Percentiles rank a stretch among this genome's conserved stretches.
phyloP scores from a whole-genome alignment of 2,113 vertebrate species.

The Empidonax alnorum region DNA sequence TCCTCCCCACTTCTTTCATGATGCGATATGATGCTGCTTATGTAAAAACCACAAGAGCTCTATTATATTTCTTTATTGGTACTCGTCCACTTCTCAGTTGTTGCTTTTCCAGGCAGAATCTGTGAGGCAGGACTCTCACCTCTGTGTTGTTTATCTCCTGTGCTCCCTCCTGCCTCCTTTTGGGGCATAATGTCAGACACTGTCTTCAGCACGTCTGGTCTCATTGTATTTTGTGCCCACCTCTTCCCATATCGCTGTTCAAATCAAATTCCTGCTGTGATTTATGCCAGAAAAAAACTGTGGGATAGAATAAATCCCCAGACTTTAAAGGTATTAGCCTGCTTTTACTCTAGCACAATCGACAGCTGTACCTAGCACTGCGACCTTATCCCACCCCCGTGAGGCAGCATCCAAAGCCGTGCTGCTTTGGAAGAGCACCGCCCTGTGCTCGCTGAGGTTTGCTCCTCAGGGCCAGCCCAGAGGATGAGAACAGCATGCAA shows the following conservation, averaged over 20 bases:
- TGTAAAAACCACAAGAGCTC: neutral
- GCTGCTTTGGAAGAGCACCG: neutral
- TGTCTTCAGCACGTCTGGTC: neutral
- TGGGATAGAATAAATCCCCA: neutral
- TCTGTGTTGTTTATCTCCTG: neutral
- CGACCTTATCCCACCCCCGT: neutral
- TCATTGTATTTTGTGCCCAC: neutral
- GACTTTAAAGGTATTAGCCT: neutral
- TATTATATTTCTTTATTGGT: neutral
- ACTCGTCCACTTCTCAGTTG: neutral
- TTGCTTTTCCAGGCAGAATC: neutral
- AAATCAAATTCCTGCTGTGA: neutral
- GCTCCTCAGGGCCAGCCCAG: neutral
- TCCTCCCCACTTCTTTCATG: neutral
- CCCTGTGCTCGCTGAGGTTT: neutral
- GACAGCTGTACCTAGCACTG: neutral
- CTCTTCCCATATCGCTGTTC: neutral
- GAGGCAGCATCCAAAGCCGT: neutral
- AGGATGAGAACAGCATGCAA: neutral
- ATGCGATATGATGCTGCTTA: neutral
- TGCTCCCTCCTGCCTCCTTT: neutral
- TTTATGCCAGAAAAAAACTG: neutral
- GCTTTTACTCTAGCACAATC: neutral
- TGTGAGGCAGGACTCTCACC: neutral
- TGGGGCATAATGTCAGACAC: neutral